A percentile compares a stretch with the other conserved stretches of the same genome.
Conservation (phyloP, 2,113 vertebrate genomes). For the Columba livia region DNA sequence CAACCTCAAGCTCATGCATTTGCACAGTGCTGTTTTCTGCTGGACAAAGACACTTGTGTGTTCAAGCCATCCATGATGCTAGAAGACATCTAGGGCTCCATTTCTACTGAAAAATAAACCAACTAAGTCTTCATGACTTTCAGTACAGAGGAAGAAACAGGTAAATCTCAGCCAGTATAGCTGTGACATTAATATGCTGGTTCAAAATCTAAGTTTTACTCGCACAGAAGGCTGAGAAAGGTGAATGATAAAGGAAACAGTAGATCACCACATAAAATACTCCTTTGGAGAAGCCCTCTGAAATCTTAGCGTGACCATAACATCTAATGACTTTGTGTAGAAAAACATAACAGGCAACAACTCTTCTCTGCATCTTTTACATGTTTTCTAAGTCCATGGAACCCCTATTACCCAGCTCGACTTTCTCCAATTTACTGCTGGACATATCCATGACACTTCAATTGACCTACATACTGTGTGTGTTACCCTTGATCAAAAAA, state of each 20-base stretch:
- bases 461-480: neutral
- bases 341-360: neutral
- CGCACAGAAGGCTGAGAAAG: neutral
- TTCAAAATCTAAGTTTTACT: neutral
- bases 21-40: neutral
- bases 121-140: neutral
- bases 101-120: neutral
- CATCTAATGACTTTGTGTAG: neutral
- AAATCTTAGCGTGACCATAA: neutral
- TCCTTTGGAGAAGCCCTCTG: neutral
- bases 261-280: neutral
- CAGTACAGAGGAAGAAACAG: neutral
- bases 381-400: neutral
- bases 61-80: neutral
- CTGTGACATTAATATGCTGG: neutral
- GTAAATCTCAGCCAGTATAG: neutral
- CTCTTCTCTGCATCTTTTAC: neutral
- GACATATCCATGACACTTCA: neutral
- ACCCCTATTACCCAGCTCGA: neutral
- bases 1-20: neutral
- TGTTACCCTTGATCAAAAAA: neutral
- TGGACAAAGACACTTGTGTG: neutral
- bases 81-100: neutral
- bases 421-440: neutral
- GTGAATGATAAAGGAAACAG: neutral